Base-by-base conservation (phyloP, 2,113 vertebrate genomes). In the Anarrhichthys ocellatus region DNA sequence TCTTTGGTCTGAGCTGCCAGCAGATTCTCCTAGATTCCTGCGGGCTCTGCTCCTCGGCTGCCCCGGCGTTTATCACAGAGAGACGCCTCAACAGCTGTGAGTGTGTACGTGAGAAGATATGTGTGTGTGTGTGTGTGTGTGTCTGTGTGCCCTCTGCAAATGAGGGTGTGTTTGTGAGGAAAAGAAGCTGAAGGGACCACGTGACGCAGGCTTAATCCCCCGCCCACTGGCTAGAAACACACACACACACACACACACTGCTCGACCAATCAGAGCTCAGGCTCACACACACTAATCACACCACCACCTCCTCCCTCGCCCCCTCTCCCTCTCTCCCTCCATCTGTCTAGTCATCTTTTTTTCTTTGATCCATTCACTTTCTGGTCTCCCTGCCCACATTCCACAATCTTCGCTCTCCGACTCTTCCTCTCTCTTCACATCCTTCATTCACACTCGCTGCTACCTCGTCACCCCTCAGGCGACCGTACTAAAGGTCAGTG, bases 181-280 rank as follows among this genome's bases (percentile, higher is more conserved):
- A 93, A 92, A 93, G 93, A 90, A 92, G 93, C 92, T 94, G 92
- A 93, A 91, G 89, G 29, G 10, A 92, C 89, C 93, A 94, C 90
- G 92, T 93, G 93, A 94, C 9, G 27, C 58, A 48, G 70, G 76
- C 81, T 82, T 93, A 94, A 94, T 94, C 92, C 89, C 75, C 92
- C 92, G 84, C 93, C 92, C 88, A 92, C 88, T 81, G 83, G 81
- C 80, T 85, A 50, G 62, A 76, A 44, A 36, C 61, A 46, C 77
- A 73, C 83, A 83, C 73, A 75, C 56, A 58, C 71, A 71, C 78
- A 83, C 77, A 63, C 62, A 56, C 52, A 27, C 81, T 56, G 36
- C 59, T 84, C 11, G 61, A 89, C 90, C 88, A 88, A 91, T 90
- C 76, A 85, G 69, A 82, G 75, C 82, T 72, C 82, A 81, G 74